Percentiles rank a stretch among this genome's conserved stretches.
Evolutionary conservation across 2,797 vertebrate species (phyloP).

Genomic region (Taeniopygia guttata): DNA sequence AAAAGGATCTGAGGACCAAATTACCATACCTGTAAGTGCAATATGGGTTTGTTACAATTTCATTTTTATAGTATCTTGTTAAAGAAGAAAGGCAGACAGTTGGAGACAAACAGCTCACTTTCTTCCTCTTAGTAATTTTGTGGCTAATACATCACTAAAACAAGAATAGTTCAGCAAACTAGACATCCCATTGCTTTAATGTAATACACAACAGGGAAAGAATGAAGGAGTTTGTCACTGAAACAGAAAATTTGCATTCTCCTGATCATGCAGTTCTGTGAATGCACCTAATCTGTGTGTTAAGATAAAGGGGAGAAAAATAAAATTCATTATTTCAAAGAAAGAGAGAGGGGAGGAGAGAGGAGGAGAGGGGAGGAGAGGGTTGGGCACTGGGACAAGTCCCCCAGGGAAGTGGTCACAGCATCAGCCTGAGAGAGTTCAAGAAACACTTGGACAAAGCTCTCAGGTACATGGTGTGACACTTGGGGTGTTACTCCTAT

Average conservation of each 20-base stretch:
- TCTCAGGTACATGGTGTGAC: background rate
- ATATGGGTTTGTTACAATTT: background rate
- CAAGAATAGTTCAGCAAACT: background rate
- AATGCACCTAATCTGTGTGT: background rate
- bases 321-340: background rate
- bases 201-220: background rate
- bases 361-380: background rate
- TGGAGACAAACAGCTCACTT: background rate
- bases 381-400: background rate
- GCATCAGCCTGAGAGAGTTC: background rate
- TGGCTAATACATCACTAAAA: background rate
- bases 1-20: background rate
- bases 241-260: background rate
- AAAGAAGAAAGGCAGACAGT: background rate
- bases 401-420: background rate
- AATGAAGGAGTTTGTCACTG: background rate
- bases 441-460: background rate
- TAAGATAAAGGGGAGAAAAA: background rate
- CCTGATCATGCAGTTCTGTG: background rate
- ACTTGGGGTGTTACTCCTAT: background rate
- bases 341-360: background rate
- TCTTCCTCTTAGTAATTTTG: background rate
- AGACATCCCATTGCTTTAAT: background rate
- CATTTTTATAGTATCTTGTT: background rate
- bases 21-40: background rate